These are phyloP conservation scores for Festucalex cinctus DNA, from an alignment of 2,113 vertebrate genomes.

Conservation along the genomic window DNA sequence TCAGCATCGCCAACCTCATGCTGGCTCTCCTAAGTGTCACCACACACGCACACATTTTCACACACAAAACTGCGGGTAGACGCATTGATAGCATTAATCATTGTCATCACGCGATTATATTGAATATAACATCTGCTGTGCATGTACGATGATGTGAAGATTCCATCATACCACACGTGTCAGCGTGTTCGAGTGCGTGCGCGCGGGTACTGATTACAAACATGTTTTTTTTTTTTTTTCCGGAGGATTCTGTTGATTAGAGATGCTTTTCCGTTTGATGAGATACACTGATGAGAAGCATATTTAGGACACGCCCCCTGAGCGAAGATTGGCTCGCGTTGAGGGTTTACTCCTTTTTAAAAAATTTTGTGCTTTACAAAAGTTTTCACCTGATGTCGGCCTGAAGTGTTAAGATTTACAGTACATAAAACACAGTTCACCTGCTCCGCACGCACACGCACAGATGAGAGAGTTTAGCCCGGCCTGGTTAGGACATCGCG, in stretches of 20 bases:
- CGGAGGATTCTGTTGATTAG: not conserved
- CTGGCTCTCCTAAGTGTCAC: not conserved
- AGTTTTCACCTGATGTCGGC: not conserved
- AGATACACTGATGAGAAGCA: constrained; percentile 1
- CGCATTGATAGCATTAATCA: constrained; percentile 8
- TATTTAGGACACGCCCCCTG: not conserved
- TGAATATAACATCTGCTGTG: constrained; percentile 5
- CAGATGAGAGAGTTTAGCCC: constrained; percentile 73
- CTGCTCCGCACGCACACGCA: constrained; percentile 56
- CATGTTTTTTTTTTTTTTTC: not conserved
- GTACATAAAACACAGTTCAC: constrained; percentile 47
- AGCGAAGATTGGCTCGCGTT: not conserved
- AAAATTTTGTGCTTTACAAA: not conserved
- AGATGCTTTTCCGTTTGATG: not conserved
- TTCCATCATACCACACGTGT: constrained; percentile 4
- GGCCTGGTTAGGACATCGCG: constrained; percentile 64
- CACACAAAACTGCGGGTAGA: constrained; percentile 16
- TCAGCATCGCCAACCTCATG: constrained; percentile 19
- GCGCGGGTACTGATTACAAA: not conserved
- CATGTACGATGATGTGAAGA: constrained; percentile 7
- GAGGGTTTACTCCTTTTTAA: not conserved
- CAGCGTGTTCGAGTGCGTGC: not conserved
- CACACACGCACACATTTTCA: not conserved
- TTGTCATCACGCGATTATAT: not conserved
- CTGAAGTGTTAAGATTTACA: not conserved